Base-by-base conservation (phyloP, 2,113 vertebrate genomes). In the Hippocampus abdominalis region DNA sequence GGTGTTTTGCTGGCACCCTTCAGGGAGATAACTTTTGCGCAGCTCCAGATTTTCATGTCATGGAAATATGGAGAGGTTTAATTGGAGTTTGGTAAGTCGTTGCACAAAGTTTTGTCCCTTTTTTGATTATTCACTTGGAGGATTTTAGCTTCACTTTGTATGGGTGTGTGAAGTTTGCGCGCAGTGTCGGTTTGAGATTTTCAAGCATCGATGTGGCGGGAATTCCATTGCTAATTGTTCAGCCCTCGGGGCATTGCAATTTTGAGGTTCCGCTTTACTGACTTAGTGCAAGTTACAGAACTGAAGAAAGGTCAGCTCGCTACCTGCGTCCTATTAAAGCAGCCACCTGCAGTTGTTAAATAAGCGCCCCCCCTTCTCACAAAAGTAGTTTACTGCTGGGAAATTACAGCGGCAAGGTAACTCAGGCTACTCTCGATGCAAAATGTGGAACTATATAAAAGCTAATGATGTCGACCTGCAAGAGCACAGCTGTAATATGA, bases 361-460 rank as follows among this genome's bases (percentile, higher is more conserved):
- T 21, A 54, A 39, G 29, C 11, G 10, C 75, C 48, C 44, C 21
- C 44, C 25, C 74, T n/a, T n/a, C n/a, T 81, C 62, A 57, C 78
- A 39, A 71, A 68, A 73, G 6, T 72, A 68, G 25, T 73, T 74
- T 48, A 85, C 61, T 48, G 60, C 65, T 67, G 60, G 70, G 69
- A 86, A 78, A 71, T 69, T n/a, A 27, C 76, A 80, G 76, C 69
- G 79, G 78, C 66, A 72, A 80, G 79, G 63, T 73, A 75, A 70
- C 65, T 68, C 72, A 61, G 75, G 77, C 68, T 68, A 25, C 53
- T 87, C 78, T 89, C 86, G 77, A 83, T 83, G 70, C 69, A 46
- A 71, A 82, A 83, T 89, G 84, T 85, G 64, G 60, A 8, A 25
- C 57, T 80, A 61, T 78, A 64, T 79, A 84, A 80, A 88, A 80